Evolutionary conservation across 2,113 vertebrate genomes (phyloP), one percentile per base, ranked within the genome.

Genomic region (Platysternon megacephalum): DNA sequence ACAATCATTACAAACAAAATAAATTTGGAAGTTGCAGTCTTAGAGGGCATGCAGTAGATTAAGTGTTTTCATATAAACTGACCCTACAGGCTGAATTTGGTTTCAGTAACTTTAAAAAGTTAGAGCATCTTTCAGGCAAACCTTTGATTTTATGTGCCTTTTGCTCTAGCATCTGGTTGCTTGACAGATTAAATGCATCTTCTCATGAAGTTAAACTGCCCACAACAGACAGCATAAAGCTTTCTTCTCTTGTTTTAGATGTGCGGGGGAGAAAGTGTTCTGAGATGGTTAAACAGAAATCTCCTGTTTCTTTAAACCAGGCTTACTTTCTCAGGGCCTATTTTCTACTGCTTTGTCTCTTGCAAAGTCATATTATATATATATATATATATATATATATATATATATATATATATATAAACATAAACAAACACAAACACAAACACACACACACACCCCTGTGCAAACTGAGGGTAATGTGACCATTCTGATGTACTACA

Each of bases 1-100:
- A 82, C 83, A 95, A 86, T 82, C 89, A 96, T 88, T 86, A 89
- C 11, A 95, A 96, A 76, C 80, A 90, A 35, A 42, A 94, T 10
- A 96, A 86, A 96, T 19, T 85, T 79, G 39, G 0, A 72, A 24
- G 5, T 79, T 83, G 48, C 10, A 94, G 46, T 42, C 61, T 91
- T 39, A 89, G 21, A 94, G 4, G 79, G 39, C 28, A 83, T 17
- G 14, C 74, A 90, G 32, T 17, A 1, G 46, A 83, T 52, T 90
- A 78, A 52, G 79, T 85, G 19, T 68, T 24, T 24, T 74, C 86
- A 29, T 49, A 42, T 1, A 17, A 14, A 82, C 65, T 92, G 1
- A 19, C 83, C 65, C 89, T 89, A 79, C 55, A 68, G 56, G 53
- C 6, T 68, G 65, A 72, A 97, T 61, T 32, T 2, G 24, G 55